Base-by-base conservation (phyloP, 2,797 vertebrate genomes). In the Siniperca undulata region DNA sequence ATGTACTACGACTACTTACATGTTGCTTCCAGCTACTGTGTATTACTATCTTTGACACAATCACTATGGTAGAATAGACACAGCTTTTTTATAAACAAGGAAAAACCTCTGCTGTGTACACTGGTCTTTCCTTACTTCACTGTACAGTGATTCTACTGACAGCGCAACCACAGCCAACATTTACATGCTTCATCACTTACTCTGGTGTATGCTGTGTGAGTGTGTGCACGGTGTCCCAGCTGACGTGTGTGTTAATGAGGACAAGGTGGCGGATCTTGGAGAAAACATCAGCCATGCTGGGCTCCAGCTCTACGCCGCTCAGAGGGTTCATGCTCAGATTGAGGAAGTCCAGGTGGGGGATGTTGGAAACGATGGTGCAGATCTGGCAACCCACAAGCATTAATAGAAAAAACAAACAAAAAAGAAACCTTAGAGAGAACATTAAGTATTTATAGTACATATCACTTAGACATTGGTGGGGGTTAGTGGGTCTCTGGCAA, bases 241-340 rank as follows among this genome's bases (percentile, higher is more conserved):
- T 98, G 87, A 98, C 92, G 88, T 97, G 97, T 70, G 98, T 99
- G 95, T 98, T 99, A 91, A 97, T 99, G 87, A 99, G 98, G 78
- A 99, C 97, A 2, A 99, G 97, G 46, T 97, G 97, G 20, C 97
- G 96, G 77, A 99, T 94, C 34, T 96, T 93, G 77, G 96, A 96
- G 91, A 99, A 99, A 34, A 96, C 96, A 58, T 96, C 96, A 0
- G 97, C 98, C 84, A 95, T 95, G 20, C 95, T 93, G 85, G 97
- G 95, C 84, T 97, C 96, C 95, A 99, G 93, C 93, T 95, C 92
- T 7, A 96, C 95, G 66, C 97, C 94, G 74, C 94, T 96, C 93
- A 99, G 96, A 74, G 98, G 98, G 94, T 99, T 99, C 95, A 96
- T 98, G 95, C 97, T 99, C 95, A 99, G 95, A 89, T 99, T 99